These are phyloP conservation scores for Phoeniculus purpureus DNA, from an alignment of 2,797 vertebrate species.

Conservation along the genomic window DNA sequence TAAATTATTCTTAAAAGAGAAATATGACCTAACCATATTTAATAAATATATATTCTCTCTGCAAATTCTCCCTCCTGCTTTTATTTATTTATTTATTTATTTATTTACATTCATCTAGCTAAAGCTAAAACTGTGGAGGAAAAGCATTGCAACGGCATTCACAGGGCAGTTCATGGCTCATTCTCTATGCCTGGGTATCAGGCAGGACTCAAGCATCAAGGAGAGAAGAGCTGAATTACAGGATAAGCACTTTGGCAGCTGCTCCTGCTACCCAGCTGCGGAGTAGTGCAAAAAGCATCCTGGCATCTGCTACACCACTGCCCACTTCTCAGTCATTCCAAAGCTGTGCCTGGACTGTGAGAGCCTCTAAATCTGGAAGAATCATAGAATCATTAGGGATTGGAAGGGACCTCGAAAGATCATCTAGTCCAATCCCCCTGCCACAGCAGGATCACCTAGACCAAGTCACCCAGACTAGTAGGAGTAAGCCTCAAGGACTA, in stretches of 20 bases:
- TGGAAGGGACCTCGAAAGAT: too few species aligned
- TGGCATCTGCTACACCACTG: neutral
- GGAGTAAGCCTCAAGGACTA: neutral
- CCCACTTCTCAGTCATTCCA: too few species aligned
- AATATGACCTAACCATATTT: neutral
- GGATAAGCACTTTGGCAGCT: neutral
- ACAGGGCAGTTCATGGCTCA: neutral
- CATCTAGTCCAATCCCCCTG: too few species aligned
- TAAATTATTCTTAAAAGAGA: neutral
- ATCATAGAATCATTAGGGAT: too few species aligned
- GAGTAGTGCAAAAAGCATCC: neutral
- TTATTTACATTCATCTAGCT: neutral
- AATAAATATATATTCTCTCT: neutral
- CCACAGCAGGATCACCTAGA: too few species aligned
- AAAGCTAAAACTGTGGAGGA: accelerated
- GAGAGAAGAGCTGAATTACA: neutral
- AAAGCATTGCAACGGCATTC: neutral
- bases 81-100: neutral
- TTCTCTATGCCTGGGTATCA: neutral
- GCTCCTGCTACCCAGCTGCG: neutral
- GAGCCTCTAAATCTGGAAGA: neutral
- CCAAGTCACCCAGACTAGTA: too few species aligned
- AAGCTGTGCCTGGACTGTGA: neutral
- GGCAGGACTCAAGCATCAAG: neutral
- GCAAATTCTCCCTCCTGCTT: neutral